Percentiles rank a stretch among this genome's conserved stretches.
Conservation (phyloP, 2,113 vertebrate species). For the Machaerirhynchus nigripectus region DNA sequence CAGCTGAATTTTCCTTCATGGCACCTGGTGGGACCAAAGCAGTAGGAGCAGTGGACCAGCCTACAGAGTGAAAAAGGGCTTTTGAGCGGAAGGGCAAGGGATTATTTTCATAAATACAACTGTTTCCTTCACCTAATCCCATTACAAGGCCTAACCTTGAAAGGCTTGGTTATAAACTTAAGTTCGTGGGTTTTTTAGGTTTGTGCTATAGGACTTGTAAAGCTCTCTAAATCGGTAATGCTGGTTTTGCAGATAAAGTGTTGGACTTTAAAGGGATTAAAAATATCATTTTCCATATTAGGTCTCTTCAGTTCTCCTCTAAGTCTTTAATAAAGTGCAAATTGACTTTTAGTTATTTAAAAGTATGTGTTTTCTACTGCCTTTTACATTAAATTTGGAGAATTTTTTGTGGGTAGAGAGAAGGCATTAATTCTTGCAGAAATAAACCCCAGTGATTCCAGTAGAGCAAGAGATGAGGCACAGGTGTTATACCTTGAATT, state of each 20-base stretch:
- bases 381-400: not conserved
- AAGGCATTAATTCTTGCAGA: not conserved
- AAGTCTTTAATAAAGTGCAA: not conserved
- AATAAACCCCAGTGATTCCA: not conserved
- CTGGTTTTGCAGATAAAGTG: not conserved
- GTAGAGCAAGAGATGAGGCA: not conserved
- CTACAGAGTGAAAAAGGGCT: not conserved
- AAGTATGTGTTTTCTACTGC: not conserved
- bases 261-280: not conserved
- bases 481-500: not conserved
- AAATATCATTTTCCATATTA: not conserved
- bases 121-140: not conserved
- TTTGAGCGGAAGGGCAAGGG: not conserved
- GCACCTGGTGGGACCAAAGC: not conserved
- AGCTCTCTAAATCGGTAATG: not conserved
- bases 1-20: not conserved
- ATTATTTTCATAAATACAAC: not conserved
- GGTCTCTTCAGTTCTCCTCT: not conserved
- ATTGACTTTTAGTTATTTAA: not conserved
- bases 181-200: rapidly evolving
- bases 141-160: not conserved
- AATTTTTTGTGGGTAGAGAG: not conserved
- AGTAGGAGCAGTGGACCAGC: not conserved
- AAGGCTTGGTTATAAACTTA: not conserved
- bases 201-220: not conserved